phyloP scores from a whole-genome alignment of 1,140 invertebrate genomes.

The Aricia agestis region DNA sequence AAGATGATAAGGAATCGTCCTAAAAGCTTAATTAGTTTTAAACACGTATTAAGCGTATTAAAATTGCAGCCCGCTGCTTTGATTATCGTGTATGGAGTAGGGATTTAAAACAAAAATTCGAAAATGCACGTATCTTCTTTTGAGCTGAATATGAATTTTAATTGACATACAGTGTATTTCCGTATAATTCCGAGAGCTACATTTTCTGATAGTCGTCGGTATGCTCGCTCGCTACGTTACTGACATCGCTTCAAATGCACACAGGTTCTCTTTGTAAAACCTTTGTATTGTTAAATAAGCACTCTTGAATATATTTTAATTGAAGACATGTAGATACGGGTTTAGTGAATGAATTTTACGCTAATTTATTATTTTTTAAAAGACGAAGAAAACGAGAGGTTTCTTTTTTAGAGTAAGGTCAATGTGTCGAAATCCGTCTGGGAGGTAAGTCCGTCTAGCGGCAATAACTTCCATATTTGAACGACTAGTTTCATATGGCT shows the following conservation, averaged over 20 bases:
- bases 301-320: background rate
- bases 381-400: too few species aligned
- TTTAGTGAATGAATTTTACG: too few species aligned
- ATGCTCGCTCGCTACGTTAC: constrained; percentile 6
- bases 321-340: background rate
- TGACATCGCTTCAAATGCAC: background rate
- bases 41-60: background rate
- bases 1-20: too few species aligned
- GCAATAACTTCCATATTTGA: too few species aligned
- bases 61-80: background rate
- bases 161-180: background rate
- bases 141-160: background rate
- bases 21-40: too few species aligned
- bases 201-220: background rate
- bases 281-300: background rate
- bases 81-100: background rate
- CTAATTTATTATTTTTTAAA: too few species aligned
- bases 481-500: too few species aligned
- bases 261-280: background rate
- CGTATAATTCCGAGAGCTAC: background rate
- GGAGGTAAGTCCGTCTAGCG: too few species aligned
- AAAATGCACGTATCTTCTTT: background rate
- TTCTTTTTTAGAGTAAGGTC: too few species aligned
- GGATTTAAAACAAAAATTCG: background rate
- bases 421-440: too few species aligned